Evolutionary conservation across 1,140 invertebrate species (phyloP), one percentile per base, ranked within the genome.

Genomic region (Drosophila arizonae): DNA sequence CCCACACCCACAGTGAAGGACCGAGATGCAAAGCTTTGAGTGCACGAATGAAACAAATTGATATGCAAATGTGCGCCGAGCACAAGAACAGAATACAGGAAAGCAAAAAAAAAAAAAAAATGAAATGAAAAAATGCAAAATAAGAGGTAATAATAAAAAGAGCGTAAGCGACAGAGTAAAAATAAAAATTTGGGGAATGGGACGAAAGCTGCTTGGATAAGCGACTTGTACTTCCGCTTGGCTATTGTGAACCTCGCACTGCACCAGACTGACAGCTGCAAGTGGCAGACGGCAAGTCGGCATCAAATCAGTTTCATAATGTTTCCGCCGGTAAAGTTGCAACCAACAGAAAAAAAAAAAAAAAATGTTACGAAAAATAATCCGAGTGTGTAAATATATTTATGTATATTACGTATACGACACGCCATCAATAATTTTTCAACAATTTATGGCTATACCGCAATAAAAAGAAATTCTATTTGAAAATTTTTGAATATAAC

Each of bases 41-140:
- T 73, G 65, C 69, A 68, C 80, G 80, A 86, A 86, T 86, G 70
- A 69, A 86, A 87, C 81, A 86, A 86, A 86, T 86, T 86, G 81
- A 86, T 87, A 86, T 86, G 82, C 81, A 86, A 86, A 87, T 86
- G 82, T 81, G 82, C 43, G 36, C 15, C 39, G 50, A 55, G 70
- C 28, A 52, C 28, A 58, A 54, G 60, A 39, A 48, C 28, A 41
- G 4, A 39, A 36, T 15, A 26, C 4, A 17, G 17, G 56, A 65
- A 56, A 15, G 9, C 8, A 43, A 10, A 43, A 15, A 15, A 15
- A 41, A n/a, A 41, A 3, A 13, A 13, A 8, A 13, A 50, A 17
- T 0, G 17, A 17, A 17, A 17, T 17, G 17, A 15, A 15, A 15
- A 41, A n/a, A 41, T 17, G 13, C 17, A 54, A 62, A 68, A 55